Evolutionary conservation across 2,113 vertebrate genomes (phyloP), one percentile per base, ranked within the genome.

Genomic region (Oreochromis spilurus): DNA sequence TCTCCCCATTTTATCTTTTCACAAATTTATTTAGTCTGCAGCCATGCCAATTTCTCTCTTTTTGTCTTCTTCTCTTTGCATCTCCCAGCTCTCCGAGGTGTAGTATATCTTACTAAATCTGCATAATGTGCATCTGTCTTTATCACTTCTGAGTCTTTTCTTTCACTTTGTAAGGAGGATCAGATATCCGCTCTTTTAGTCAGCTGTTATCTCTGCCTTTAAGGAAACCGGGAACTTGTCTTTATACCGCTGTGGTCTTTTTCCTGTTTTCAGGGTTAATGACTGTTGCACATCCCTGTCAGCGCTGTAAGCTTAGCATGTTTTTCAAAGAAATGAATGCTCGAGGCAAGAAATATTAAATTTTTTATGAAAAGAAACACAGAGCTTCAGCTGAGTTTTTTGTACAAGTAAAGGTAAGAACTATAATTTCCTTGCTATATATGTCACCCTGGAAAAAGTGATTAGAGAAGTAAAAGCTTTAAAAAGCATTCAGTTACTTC

Each of bases 1-100:
- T 55, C 10, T 87, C 43, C 48, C 29, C 24, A 48, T 79, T 72
- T 88, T 84, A 91, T 87, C 84, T 70, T 31, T 79, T 87, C 83
- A 81, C 77, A 79, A 85, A 90, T 79, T 79, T 52, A 89, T 88
- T 91, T 58, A 82, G 40, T 85, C 21, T 78, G 77, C 81, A 81
- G 87, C 55, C 78, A 17, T 45, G 34, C 26, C 13, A 83, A 38
- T 29, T 14, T 82, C 48, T 83, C 43, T 65, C 52, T 70, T 13
- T 62, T 38, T 80, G 16, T 67, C 45, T 84, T 92, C 89, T 81
- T 70, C 36, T 90, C 82, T 50, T 24, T 70, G 60, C 62, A 79
- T 92, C 80, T 81, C 45, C 58, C n/a, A 21, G 58, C 82, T 89
- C 80, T 81, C 50, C 1, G 2, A 79, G 29, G 75, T 29, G 9